phyloP scores from a whole-genome alignment of 1,140 invertebrate genomes.

The Cotesia glomerata region DNA sequence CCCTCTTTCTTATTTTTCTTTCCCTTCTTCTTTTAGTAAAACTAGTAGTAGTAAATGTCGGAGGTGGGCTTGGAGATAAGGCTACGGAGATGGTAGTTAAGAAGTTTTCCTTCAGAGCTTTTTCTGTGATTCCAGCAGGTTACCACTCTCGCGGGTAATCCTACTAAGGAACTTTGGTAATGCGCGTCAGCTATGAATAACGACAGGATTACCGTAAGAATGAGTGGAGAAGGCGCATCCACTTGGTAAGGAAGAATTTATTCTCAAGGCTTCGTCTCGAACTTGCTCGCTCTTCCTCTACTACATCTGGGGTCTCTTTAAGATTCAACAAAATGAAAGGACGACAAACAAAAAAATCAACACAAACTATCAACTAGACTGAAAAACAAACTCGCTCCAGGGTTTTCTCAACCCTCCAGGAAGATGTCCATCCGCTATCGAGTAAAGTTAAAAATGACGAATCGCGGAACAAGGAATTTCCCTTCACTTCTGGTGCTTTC shows the following conservation, averaged over 20 bases:
- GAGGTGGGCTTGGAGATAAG: slow-evolving; percentile 1
- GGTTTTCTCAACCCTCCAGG: neutral
- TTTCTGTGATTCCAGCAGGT: slow-evolving; percentile 39
- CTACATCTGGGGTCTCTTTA: neutral
- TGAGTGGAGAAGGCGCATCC: slow-evolving; percentile 27
- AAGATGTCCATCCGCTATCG: neutral
- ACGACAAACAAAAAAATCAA: too few relatives aligned
- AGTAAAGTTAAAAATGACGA: slow-evolving; percentile 29
- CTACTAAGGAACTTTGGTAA: slow-evolving; percentile 41
- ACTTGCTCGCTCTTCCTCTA: neutral
- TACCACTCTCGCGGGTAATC: slow-evolving; percentile 43
- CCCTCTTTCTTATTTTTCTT: too few relatives aligned
- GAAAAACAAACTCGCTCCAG: neutral
- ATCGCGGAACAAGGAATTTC: slow-evolving; percentile 24
- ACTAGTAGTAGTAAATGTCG: neutral
- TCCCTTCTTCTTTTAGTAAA: too few relatives aligned
- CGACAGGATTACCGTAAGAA: slow-evolving; percentile 36
- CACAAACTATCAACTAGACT: too few relatives aligned
- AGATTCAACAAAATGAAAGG: too few relatives aligned
- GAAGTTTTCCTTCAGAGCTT: slow-evolving; percentile 39
- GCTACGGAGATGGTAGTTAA: slow-evolving; percentile 20
- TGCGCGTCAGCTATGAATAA: slow-evolving; percentile 38
- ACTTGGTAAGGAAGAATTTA: neutral
- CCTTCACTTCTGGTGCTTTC: neutral
- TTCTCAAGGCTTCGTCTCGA: neutral